Evolutionary conservation across 2,113 vertebrate genomes (phyloP), one percentile per base, ranked within the genome.

Genomic region (Tachycineta bicolor): DNA sequence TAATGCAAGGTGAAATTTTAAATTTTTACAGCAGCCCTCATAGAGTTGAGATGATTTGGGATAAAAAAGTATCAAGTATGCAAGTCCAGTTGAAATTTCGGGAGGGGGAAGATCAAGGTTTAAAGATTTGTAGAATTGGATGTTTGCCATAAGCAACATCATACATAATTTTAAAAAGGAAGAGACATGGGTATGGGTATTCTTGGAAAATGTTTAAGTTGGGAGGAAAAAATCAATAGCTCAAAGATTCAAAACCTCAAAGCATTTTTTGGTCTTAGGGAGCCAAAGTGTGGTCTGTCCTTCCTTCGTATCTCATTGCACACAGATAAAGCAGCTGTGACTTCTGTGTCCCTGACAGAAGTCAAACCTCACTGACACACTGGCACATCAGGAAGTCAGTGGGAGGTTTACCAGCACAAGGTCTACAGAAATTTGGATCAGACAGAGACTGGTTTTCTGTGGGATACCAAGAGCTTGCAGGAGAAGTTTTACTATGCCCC

Each of bases 201-300:
- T 29, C 62, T 39, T 31, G 15, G 53, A 41, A 84, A 76, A 60
- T 3, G 3, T 28, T 69, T 62, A 37, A 49, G 12, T 50, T 12
- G 0, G 1, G 5, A 20, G 12, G 14, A 5, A 0, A 23, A 73
- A 89, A 67, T 20, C 43, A 67, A 31, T 43, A 55, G 14, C 46
- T 75, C 50, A 44, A 67, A 52, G 3, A 74, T 10, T 44, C 14
- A 65, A 49, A 90, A 55, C 34, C 5, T 5, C 29, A 31, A 69
- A 69, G 6, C 12, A 26, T 14, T 47, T 83, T 89, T 69, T n/a
- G 18, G 34, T 67, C n/a, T 69, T 25, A 6, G 16, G 31, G 31
- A 90, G n/a, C 21, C 31, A 29, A 69, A 86, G 2, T 3, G 2
- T 50, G 39, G 20, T 21, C 12, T 73, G 16, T 73, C 26, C n/a